phyloP scores from a whole-genome alignment of 2,113 vertebrate species.

The Meles meles region DNA sequence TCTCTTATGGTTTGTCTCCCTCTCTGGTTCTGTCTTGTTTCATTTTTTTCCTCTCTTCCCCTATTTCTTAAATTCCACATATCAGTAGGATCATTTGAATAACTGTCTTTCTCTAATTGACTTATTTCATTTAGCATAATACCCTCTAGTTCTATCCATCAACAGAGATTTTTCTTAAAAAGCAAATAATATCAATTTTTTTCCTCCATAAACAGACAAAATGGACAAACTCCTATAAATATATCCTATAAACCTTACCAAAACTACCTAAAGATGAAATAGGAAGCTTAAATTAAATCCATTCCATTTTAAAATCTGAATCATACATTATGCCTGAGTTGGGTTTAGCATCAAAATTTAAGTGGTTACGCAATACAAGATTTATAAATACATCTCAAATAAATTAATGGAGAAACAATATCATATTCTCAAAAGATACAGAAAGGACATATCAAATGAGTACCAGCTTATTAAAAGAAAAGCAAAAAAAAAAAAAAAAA shows the following conservation, averaged over 20 bases:
- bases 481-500: neutral
- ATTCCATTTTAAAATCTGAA: neutral
- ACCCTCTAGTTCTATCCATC: too few relatives aligned
- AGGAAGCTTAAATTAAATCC: neutral
- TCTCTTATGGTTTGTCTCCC: too few relatives aligned
- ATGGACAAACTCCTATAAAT: neutral
- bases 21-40: too few relatives aligned
- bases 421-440: neutral
- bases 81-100: too few relatives aligned
- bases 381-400: neutral
- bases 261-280: neutral
- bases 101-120: too few relatives aligned
- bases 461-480: conserved; percentile 1
- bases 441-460: neutral
- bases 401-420: neutral
- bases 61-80: too few relatives aligned
- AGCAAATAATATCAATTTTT: neutral
- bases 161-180: neutral
- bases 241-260: neutral
- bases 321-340: neutral
- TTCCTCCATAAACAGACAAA: neutral
- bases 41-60: too few relatives aligned
- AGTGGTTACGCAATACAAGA: neutral
- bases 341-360: neutral
- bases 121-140: too few relatives aligned